These are phyloP conservation scores for Craseonycteris thonglongyai DNA, from an alignment of 2,113 vertebrate species.

Conservation along the genomic window DNA sequence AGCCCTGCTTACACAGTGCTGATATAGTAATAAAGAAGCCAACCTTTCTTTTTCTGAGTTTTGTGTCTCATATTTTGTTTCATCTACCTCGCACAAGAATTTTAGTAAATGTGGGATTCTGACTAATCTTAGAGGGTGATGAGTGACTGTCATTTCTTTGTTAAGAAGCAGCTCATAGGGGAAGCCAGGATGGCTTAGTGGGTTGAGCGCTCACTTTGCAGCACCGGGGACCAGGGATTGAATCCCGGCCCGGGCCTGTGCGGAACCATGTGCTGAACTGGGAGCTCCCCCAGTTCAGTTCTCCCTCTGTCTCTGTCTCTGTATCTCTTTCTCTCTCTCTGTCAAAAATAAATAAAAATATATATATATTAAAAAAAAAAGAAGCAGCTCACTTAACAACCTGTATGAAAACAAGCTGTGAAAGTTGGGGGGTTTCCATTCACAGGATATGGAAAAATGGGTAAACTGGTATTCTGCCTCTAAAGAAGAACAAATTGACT, in stretches of 20 bases:
- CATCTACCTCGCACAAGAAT: neutral
- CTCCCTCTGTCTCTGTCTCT: no score
- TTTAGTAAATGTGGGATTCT: neutral
- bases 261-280: no score
- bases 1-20: neutral
- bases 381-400: neutral
- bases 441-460: neutral
- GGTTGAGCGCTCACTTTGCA: no score
- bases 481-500: neutral
- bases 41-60: neutral
- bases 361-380: no score
- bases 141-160: neutral
- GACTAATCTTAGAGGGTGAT: neutral
- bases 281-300: no score
- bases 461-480: neutral
- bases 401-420: neutral
- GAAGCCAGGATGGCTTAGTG: no score
- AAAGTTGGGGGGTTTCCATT: neutral
- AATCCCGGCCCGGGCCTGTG: no score
- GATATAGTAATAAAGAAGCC: neutral
- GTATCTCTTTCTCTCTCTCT: no score
- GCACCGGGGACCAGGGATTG: no score
- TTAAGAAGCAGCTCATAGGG: neutral
- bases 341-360: no score
- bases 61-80: neutral